These are phyloP conservation scores for Torymus aiolomorphi DNA, from an alignment of 2,888 invertebrate species.

Conservation along the genomic window DNA sequence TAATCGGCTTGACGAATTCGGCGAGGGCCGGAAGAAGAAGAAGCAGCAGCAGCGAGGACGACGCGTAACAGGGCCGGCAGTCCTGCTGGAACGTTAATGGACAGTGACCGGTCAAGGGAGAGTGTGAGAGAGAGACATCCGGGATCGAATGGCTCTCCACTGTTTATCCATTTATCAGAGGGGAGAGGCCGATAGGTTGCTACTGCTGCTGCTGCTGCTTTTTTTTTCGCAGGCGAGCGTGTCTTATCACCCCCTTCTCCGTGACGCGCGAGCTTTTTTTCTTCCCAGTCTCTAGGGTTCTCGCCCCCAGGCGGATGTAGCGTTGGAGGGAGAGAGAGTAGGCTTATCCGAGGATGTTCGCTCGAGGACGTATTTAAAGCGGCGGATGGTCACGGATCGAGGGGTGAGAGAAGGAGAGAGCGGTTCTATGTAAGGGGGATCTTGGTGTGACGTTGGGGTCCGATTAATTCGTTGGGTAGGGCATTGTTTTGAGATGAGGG, in stretches of 20 bases:
- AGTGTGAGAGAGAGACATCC: conserved; percentile 14
- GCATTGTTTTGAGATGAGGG: too few species aligned
- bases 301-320: too few species aligned
- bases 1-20: conserved; percentile 65
- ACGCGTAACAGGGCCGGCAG: conserved; percentile 54
- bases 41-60: conserved; percentile 8
- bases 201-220: neutral
- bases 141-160: conserved; percentile 58
- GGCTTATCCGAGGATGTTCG: too few species aligned
- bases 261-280: neutral
- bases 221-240: neutral
- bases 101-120: conserved; percentile 59
- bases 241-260: conserved; percentile 17
- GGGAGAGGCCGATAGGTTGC: neutral
- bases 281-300: neutral
- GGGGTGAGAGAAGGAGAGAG: neutral
- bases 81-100: conserved; percentile 62
- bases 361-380: neutral
- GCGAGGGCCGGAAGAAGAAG: conserved; percentile 46
- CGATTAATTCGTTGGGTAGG: too few species aligned
- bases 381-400: neutral
- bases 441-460: too few species aligned
- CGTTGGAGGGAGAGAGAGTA: neutral
- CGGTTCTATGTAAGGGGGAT: too few species aligned
- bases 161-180: conserved; percentile 66